Conservation (phyloP, 2,797 vertebrate genomes). For the Notolepis coatsorum region DNA sequence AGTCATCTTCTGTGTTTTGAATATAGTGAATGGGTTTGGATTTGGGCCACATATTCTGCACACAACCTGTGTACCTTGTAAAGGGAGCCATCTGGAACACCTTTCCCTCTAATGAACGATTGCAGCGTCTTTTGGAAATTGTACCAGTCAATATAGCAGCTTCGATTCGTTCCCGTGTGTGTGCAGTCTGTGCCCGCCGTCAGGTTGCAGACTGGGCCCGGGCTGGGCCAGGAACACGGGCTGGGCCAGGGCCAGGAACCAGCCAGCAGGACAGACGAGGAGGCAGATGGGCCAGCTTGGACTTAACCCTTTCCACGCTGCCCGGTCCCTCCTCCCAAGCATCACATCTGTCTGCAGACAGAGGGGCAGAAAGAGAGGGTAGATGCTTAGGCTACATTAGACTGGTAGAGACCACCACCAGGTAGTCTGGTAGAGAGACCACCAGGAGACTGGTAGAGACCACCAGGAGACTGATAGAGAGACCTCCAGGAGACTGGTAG, state of each 20-base stretch:
- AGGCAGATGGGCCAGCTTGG: constrained; percentile 80
- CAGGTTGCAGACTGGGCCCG: constrained; percentile 54
- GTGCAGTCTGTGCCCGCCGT: constrained; percentile 43
- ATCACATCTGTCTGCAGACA: constrained; percentile 38
- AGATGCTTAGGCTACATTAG: constrained; percentile 23
- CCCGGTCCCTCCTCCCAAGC: constrained; percentile 35
- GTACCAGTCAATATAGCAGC: constrained; percentile 30
- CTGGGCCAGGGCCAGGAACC: constrained; percentile 63
- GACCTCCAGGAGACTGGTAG: too few relatives aligned
- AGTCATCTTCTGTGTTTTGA: too few relatives aligned
- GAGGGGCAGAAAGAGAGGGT: constrained; percentile 22
- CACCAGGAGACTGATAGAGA: constrained; percentile 10
- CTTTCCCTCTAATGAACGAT: constrained; percentile 8
- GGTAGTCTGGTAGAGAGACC: constrained; percentile 11
- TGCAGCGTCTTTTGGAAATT: constrained; percentile 25
- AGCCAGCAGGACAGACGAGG: constrained; percentile 76
- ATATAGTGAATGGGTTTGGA: constrained; percentile 25
- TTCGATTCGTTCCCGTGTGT: constrained; percentile 35
- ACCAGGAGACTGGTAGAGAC: constrained; percentile 5
- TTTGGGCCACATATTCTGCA: constrained; percentile 38
- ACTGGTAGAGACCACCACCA: background rate
- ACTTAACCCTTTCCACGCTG: constrained; percentile 82
- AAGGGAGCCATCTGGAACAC: constrained; percentile 41
- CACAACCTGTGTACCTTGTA: constrained; percentile 11
- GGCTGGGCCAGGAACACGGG: constrained; percentile 57